phyloP scores from a whole-genome alignment of 2,113 vertebrate genomes.

The Alethe diademata region DNA sequence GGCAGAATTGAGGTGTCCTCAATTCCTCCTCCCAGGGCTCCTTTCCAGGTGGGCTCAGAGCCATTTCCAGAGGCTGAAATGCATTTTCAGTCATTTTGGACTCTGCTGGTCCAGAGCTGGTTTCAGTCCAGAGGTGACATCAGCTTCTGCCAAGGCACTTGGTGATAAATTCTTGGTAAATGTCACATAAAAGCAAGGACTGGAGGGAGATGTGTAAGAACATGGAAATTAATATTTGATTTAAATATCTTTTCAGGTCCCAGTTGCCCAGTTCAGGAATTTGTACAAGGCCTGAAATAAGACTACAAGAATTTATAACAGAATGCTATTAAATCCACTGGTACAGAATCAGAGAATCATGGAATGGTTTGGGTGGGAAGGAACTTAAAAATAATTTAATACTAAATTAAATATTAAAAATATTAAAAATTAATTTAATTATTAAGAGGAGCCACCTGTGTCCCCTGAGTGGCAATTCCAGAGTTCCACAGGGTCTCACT shows the following conservation, averaged over 20 bases:
- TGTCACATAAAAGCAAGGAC: conserved; percentile 9
- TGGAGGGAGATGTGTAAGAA: neutral
- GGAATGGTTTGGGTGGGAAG: neutral
- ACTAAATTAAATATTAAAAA: too few relatives aligned
- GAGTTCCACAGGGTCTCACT: neutral
- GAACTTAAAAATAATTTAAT: neutral
- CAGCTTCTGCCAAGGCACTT: neutral
- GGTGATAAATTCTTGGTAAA: neutral
- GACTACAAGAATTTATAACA: neutral
- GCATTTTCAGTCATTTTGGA: neutral
- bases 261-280: neutral
- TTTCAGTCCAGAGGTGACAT: neutral
- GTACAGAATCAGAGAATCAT: neutral
- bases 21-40: neutral
- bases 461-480: neutral
- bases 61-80: neutral
- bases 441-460: neutral
- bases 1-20: neutral
- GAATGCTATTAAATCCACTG: neutral
- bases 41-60: neutral
- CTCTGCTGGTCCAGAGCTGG: neutral
- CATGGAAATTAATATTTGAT: neutral
- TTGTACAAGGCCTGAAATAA: neutral
- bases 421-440: too few relatives aligned
- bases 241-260: neutral